These are phyloP conservation scores for Zaprionus ghesquierei DNA, from an alignment of 1,140 invertebrate genomes.

Conservation along the genomic window DNA sequence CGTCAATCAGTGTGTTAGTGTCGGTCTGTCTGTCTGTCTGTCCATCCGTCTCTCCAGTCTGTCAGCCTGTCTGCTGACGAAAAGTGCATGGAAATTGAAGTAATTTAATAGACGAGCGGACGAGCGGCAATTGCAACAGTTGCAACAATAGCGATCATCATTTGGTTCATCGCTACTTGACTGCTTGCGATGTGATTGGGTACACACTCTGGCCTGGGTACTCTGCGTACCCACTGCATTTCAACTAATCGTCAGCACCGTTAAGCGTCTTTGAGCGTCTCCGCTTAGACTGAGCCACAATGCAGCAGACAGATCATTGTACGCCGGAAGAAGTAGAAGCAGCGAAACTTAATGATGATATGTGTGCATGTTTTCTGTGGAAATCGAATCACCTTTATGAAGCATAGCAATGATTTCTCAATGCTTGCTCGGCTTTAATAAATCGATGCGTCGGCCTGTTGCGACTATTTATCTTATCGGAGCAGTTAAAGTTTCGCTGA, in stretches of 20 bases:
- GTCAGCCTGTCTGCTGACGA: constrained; percentile 1
- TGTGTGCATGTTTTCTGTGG: neutral
- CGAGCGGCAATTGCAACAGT: constrained; percentile 35
- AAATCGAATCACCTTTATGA: constrained; percentile 14
- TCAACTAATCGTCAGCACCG: constrained; percentile 25
- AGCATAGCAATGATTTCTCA: constrained; percentile 14
- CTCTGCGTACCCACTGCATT: neutral
- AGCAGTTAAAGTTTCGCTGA: neutral
- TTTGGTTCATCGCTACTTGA: neutral
- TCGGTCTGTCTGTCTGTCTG: neutral
- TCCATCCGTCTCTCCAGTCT: neutral
- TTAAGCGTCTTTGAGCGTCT: neutral
- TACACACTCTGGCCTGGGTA: neutral
- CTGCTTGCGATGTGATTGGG: neutral
- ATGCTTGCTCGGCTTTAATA: constrained; percentile 12
- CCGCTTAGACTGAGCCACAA: constrained; percentile 21
- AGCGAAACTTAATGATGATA: constrained; percentile 30
- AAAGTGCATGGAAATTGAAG: constrained; percentile 45
- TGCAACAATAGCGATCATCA: neutral
- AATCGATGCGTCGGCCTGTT: neutral
- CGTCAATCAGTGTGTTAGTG: neutral
- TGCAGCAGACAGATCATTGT: constrained; percentile 31
- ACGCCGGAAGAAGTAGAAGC: neutral
- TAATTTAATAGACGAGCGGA: constrained; percentile 34
- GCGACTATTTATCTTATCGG: neutral